Evolutionary conservation across 1,140 invertebrate genomes (phyloP).

Genomic region (Cheumatopsyche charites): DNA sequence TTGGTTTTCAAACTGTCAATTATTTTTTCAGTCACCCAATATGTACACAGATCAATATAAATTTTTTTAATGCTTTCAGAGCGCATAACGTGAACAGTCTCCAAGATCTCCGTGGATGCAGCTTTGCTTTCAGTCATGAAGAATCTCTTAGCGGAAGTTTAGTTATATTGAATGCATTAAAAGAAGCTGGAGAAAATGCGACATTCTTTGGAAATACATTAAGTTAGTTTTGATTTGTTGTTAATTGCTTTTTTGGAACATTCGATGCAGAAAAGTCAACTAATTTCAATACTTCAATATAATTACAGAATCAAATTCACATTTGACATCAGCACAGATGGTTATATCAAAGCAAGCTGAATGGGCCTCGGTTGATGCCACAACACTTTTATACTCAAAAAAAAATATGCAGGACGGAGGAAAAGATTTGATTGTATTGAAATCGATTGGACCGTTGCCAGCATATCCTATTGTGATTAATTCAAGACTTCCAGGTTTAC

Average conservation of each 20-base stretch:
- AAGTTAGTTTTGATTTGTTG: constrained; percentile 57
- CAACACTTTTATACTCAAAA: constrained; percentile 62
- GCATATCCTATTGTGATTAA: constrained; percentile 67
- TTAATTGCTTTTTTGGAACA: too few relatives aligned
- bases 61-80: constrained; percentile 54
- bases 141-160: constrained; percentile 64
- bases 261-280: too few relatives aligned
- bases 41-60: constrained; percentile 16
- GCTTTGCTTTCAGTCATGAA: constrained; percentile 63
- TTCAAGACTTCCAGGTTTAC: constrained; percentile 62
- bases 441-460: constrained; percentile 67
- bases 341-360: constrained; percentile 66
- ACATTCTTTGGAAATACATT: constrained; percentile 67
- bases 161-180: constrained; percentile 63
- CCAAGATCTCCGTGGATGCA: constrained; percentile 64
- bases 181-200: constrained; percentile 66
- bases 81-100: constrained; percentile 65
- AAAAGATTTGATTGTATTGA: constrained; percentile 63
- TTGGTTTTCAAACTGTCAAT: background rate
- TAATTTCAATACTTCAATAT: too few relatives aligned
- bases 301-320: constrained; percentile 62
- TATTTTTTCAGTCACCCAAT: background rate
- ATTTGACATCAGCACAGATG: constrained; percentile 67
- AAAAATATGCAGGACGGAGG: constrained; percentile 64
- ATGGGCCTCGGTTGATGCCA: constrained; percentile 68